phyloP scores from a whole-genome alignment of 2,888 invertebrate species.

The Eristalinus aeneus region DNA sequence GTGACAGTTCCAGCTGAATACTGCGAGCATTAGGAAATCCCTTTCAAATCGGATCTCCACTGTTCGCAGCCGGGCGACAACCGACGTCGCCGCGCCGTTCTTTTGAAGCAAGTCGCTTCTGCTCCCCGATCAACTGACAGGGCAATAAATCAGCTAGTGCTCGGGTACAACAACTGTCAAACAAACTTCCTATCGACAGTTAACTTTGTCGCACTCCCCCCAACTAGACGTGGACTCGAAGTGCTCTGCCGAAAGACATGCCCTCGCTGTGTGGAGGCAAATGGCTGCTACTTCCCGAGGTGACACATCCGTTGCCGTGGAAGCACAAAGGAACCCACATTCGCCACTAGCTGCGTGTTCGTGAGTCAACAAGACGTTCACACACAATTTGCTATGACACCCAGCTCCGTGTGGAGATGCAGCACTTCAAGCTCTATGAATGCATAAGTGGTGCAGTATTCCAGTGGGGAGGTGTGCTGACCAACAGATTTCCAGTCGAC shows the following conservation, averaged over 20 bases:
- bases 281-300: constrained; percentile 10
- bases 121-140: constrained; percentile 35
- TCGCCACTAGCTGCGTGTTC: not conserved
- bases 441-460: not conserved
- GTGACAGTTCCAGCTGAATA: not conserved
- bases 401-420: not conserved
- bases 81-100: not conserved
- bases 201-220: too few species aligned
- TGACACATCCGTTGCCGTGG: not conserved
- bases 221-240: not conserved
- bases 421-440: not conserved
- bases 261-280: constrained; percentile 1
- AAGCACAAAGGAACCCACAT: not conserved
- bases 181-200: constrained; percentile 9
- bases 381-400: constrained; percentile 9
- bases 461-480: not conserved
- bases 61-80: not conserved
- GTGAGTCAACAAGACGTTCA: constrained; percentile 10
- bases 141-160: constrained; percentile 38
- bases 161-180: constrained; percentile 18
- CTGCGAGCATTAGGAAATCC: constrained; percentile 14
- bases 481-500: not conserved
- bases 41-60: constrained; percentile 20
- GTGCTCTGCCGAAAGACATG: constrained; percentile 13
- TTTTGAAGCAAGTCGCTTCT: constrained; percentile 6